Base-by-base conservation (phyloP, 2,797 vertebrate genomes). In the Acanthiza pusilla region DNA sequence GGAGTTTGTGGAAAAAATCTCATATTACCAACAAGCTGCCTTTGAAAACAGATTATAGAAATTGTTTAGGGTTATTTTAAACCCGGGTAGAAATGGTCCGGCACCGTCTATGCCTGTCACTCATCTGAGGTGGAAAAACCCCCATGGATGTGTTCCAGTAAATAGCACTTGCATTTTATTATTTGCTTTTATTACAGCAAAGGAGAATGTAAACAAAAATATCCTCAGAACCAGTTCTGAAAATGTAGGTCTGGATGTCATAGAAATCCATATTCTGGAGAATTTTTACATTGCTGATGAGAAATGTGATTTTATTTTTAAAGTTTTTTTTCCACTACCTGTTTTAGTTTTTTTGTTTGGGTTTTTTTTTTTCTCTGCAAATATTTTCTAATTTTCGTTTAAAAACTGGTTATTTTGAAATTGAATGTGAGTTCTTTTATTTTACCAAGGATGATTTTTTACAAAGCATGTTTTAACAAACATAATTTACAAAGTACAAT, bases 291-390 rank as follows among this genome's bases (percentile, higher is more conserved):
- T 90, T 26, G 34, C 70, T 82, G 89, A 88, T 62, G 79, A 94
- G 90, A 94, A 92, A 76, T 95, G 68, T 65, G 83, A 80, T 94
- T 96, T 93, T 91, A 88, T 96, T 97, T 91, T 67, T 91, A 79
- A 96, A 96, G 91, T 94, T 95, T 88, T 65, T 89, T 94, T 77
- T 85, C 5, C 5, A 17, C 75, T 87, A 55, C 61, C 54, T 78
- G 45, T 57, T 89, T 53, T 87, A 32, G 38, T 82, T 3, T 63
- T 72, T 60, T 55, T 67, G 1, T 16, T 50, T 55, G 3, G 2
- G 10, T 36, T 70, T 34, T 63, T 30, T 30, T 42, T n/a, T 85
- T 88, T 5, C 25, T 75, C 89, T 84, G 78, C 67, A 87, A 92
- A 42, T 66, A 17, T 91, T 89, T 96, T 85, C 71, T 76, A 38